These are phyloP conservation scores for Phalloptychus januarius DNA, from an alignment of 2,797 vertebrate species.

Conservation along the genomic window DNA sequence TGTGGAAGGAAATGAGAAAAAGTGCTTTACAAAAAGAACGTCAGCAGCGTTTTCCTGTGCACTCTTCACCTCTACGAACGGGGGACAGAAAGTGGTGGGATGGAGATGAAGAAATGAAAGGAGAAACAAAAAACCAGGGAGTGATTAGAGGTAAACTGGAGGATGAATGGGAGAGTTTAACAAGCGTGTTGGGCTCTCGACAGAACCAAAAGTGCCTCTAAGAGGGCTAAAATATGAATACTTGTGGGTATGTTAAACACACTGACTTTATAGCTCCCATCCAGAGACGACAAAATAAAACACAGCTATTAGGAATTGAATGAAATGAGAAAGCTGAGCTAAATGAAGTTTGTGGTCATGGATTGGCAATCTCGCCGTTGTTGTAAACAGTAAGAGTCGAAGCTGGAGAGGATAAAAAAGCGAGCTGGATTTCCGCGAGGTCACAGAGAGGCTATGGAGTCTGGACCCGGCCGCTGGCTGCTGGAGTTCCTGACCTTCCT, in stretches of 20 bases:
- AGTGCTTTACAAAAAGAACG: constrained; percentile 35
- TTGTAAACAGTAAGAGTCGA: constrained; percentile 5
- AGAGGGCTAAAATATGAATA: constrained; percentile 30
- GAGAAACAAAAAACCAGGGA: background rate
- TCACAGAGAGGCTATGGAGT: constrained; percentile 38
- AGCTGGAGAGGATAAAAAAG: background rate
- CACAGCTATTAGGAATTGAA: constrained; percentile 7
- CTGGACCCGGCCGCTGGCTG: constrained; percentile 26
- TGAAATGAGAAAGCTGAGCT: constrained; percentile 24
- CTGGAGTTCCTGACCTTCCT: constrained; percentile 55
- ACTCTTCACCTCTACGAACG: constrained; percentile 48
- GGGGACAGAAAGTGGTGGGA: background rate
- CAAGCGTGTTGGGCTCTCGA: constrained; percentile 56
- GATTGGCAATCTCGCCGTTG: background rate
- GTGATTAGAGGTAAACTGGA: constrained; percentile 13
- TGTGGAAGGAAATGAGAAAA: constrained; percentile 71
- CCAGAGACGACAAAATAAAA: constrained; percentile 28
- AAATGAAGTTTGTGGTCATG: constrained; percentile 18
- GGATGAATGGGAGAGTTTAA: constrained; percentile 59
- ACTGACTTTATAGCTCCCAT: constrained; percentile 46
- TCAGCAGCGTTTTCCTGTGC: constrained; percentile 36
- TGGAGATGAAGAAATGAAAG: constrained; percentile 6
- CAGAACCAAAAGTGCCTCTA: constrained; percentile 52
- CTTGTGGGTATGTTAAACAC: constrained; percentile 54
- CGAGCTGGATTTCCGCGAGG: constrained; percentile 5